Percentiles rank a stretch among this genome's conserved stretches.
phyloP scores from a whole-genome alignment of 2,888 invertebrate species.

The Glaucopsyche alexis region DNA sequence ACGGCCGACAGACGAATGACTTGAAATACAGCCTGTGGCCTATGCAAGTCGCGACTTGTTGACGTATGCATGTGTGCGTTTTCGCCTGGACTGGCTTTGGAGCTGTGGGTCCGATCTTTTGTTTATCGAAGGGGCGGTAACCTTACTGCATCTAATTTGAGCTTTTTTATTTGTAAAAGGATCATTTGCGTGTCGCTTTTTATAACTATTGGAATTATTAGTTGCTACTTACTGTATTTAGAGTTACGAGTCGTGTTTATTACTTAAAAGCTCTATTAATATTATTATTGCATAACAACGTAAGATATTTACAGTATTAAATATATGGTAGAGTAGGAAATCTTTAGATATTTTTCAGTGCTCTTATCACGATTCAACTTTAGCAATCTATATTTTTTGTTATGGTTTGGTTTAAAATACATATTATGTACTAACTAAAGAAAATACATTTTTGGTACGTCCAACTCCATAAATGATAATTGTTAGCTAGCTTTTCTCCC shows the following conservation, averaged over 20 bases:
- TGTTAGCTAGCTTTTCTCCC: too few relatives aligned
- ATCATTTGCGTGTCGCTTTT: conserved; percentile 28
- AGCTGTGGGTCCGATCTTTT: conserved; percentile 61
- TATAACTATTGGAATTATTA: neutral
- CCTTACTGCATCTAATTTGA: conserved; percentile 41
- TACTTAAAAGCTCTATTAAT: neutral
- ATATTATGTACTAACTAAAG: too few relatives aligned
- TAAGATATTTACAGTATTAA: too few relatives aligned
- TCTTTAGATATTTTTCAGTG: too few relatives aligned
- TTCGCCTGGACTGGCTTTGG: conserved; percentile 45
- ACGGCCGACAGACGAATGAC: conserved; percentile 66
- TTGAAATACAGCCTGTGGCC: conserved; percentile 61
- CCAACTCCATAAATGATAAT: too few relatives aligned
- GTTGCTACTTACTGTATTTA: neutral
- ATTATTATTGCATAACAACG: neutral
- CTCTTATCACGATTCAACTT: too few relatives aligned
- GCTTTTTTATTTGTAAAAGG: conserved; percentile 37
- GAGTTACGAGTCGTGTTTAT: neutral
- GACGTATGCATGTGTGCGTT: conserved; percentile 37
- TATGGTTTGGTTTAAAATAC: too few relatives aligned
- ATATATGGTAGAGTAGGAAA: neutral
- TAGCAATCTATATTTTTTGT: too few relatives aligned
- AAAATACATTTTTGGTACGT: too few relatives aligned
- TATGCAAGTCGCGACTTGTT: conserved; percentile 68
- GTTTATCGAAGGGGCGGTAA: conserved; percentile 57